A percentile compares a stretch with the other conserved stretches of the same genome.
Conservation (phyloP, 1,140 invertebrate species). For the Colletes latitarsis region DNA sequence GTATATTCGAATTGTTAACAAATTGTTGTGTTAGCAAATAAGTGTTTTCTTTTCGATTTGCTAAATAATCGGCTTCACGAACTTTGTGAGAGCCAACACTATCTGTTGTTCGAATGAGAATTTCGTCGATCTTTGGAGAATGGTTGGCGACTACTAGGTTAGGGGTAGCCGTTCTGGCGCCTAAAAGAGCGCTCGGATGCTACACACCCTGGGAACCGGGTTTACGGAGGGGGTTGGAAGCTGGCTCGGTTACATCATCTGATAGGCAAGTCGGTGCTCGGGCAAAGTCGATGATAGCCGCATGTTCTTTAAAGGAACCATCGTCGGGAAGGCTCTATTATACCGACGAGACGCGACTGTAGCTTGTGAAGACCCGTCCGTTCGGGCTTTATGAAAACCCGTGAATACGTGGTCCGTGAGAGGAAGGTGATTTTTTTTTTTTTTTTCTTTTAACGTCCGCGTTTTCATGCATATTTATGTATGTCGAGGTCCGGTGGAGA, state of each 20-base stretch:
- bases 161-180: constrained; percentile 64
- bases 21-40: too few relatives aligned
- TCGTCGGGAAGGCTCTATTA: constrained; percentile 35
- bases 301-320: constrained; percentile 52
- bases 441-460: constrained; percentile 13
- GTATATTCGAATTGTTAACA: too few relatives aligned
- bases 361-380: constrained; percentile 19
- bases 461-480: constrained; percentile 24
- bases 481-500: not conserved
- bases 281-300: constrained; percentile 39
- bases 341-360: constrained; percentile 15
- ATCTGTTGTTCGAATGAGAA: too few relatives aligned
- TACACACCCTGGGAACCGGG: constrained; percentile 12
- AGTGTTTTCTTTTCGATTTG: too few relatives aligned
- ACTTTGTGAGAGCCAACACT: too few relatives aligned
- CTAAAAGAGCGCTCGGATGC: constrained; percentile 67
- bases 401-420: not conserved
- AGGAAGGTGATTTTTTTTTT: not conserved
- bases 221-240: constrained; percentile 32
- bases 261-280: constrained; percentile 42
- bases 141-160: too few relatives aligned
- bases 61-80: too few relatives aligned
- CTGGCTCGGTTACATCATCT: constrained; percentile 70
- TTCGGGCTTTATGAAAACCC: constrained; percentile 22
- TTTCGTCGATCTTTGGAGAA: too few relatives aligned